Evolutionary conservation across 2,888 invertebrate species (phyloP), one percentile per base, ranked within the genome.

Genomic region (Slavum lentiscoides): DNA sequence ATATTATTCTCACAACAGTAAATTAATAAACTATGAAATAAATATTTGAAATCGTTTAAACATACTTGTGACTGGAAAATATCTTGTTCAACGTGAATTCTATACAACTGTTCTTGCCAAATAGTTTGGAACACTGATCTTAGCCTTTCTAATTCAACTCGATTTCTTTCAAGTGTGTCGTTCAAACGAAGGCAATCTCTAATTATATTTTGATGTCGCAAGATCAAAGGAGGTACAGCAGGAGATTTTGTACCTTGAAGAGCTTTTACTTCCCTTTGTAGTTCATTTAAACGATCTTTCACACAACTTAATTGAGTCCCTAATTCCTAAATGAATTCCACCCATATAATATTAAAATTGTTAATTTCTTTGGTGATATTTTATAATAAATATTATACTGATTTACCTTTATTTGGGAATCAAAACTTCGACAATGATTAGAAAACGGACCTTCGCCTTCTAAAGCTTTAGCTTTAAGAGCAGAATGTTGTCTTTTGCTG

Each of bases 91-190:
- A 91, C 89, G 70, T 91, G 89, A 82, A 93, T 89, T 82, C 91
- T 88, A 86, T 92, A 91, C 43, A 92, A 86, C 84, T 92, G 91
- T 84, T 92, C 92, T 85, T 92, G 92, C 92, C 92, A 92, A 3
- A 91, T 88, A 69, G 90, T 87, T 83, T 91, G 91, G 84, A 91
- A 91, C 8, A 89, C 88, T 9, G 88, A 87, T 77, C 89, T 87
- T 85, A 91, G 87, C 69, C 90, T 87, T 82, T 91, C 91, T 83
- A 91, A 85, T 85, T 91, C 91, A 61, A 88, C 87, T 84, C 90
- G 90, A 84, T 91, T 90, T 83, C 90, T 87, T 83, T 90, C 90
- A 66, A 91, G 85, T 82, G 89, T 90, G 82, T 90, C 90, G 84
- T 91, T 91, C 62, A 91, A 85, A 67, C 89, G 84, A 19, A 89